phyloP scores from a whole-genome alignment of 2,113 vertebrate species.

The Nymphicus hollandicus region DNA sequence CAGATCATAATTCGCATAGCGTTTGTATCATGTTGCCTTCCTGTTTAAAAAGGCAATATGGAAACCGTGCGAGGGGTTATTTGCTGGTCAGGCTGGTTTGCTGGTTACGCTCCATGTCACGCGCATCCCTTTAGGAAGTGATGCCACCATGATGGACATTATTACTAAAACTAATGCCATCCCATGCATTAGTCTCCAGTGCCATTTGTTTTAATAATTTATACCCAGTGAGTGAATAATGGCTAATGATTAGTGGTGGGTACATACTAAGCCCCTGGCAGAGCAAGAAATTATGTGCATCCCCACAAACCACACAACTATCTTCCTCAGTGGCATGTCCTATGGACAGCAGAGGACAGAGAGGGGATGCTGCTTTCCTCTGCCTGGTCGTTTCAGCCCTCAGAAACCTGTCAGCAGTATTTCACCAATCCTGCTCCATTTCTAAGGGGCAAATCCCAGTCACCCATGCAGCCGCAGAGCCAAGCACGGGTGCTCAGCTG shows the following conservation, averaged over 20 bases:
- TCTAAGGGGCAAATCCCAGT: neutral
- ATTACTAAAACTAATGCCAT: slow-evolving; percentile 22
- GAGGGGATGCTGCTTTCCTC: neutral
- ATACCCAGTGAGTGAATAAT: neutral
- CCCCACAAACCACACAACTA: neutral
- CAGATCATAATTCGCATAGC: slow-evolving; percentile 49
- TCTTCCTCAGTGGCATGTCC: neutral
- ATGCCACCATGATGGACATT: neutral
- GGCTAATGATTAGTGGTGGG: neutral
- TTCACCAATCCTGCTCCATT: neutral
- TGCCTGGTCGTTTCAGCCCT: neutral
- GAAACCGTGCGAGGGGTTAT: slow-evolving; percentile 26
- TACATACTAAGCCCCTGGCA: neutral
- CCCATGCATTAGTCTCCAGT: neutral
- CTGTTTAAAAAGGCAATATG: slow-evolving; percentile 37
- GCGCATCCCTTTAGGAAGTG: neutral
- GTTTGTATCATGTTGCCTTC: slow-evolving; percentile 4
- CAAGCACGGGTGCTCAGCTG: neutral
- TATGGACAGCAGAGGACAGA: neutral
- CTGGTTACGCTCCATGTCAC: neutral
- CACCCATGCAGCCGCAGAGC: rapidly evolving
- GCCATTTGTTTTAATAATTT: neutral
- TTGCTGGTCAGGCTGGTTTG: slow-evolving; percentile 14
- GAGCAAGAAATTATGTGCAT: neutral
- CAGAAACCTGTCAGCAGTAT: neutral